Evolutionary conservation across 2,113 vertebrate species (phyloP).

Genomic region (Redunca redunca): DNA sequence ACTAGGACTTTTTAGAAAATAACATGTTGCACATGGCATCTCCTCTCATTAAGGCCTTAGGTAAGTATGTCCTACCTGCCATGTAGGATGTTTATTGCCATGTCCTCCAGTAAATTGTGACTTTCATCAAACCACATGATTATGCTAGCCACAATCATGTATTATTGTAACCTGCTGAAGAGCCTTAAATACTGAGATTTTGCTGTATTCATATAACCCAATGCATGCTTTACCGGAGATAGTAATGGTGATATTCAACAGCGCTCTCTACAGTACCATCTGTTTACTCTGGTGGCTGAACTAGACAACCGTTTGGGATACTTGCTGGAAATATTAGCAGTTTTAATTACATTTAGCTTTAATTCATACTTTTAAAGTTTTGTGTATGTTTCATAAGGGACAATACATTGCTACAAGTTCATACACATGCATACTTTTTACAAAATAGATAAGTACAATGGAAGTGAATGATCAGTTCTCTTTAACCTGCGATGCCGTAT

Average conservation of each 20-base stretch:
- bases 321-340: not conserved
- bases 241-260: not conserved
- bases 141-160: not conserved
- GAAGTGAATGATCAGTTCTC: not conserved
- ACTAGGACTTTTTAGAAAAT: not conserved
- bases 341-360: not conserved
- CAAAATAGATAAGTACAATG: not conserved
- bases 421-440: not conserved
- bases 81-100: not conserved
- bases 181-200: not conserved
- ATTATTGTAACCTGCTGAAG: not conserved
- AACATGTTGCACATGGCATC: not conserved
- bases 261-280: accelerated
- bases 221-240: not conserved
- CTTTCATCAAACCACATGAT: not conserved
- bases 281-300: not conserved
- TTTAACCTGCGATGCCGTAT: not conserved
- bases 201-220: not conserved
- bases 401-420: not conserved
- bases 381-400: not conserved
- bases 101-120: not conserved
- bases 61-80: not conserved
- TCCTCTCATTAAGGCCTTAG: not conserved
- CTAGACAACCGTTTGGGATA: not conserved
- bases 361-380: not conserved